Base-by-base conservation (phyloP, 2,113 vertebrate species). In the Chelonoidis abingdonii region DNA sequence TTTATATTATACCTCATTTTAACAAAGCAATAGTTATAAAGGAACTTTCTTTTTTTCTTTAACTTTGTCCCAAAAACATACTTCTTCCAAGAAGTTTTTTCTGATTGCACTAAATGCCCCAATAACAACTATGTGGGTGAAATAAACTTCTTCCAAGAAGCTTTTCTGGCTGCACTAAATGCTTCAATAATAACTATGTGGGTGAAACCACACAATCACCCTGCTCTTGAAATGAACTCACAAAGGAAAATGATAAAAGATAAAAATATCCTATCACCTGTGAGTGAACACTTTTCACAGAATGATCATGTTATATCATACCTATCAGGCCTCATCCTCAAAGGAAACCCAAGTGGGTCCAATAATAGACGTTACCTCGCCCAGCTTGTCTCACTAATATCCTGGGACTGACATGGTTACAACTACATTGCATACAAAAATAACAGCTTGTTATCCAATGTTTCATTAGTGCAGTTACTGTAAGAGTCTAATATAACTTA, bases 1-100 rank as follows among this genome's bases (percentile, higher is more conserved):
- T 85, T 38, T 49, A 49, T n/a, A 25, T 92, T 24, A 38, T 11
- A 21, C 57, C 5, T 41, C 17, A 76, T 2, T 82, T 94, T 93
- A 7, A 90, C 89, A 91, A 88, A 78, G 6, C 54, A 24, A 80
- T 72, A 16, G 22, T 8, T 80, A 6, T 62, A 62, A 80, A 22
- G 9, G 35, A 89, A 90, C 91, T 96, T 83, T 88, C 50, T 88
- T 86, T 79, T 31, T 54, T 95, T 80, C 57, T 79, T n/a, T 44
- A 93, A 79, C 80, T 89, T 17, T 10, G 8, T 59, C 29, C 57
- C 79, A 82, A 22, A 22, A 88, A 92, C 0, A 57, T 4, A 24
- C 52, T 83, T 87, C 29, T 81, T 92, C 91, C n/a, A 81, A 75
- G 19, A 81, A 82, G 24, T 5, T 53, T 92, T 92, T n/a, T 50